A percentile compares a stretch with the other conserved stretches of the same genome.
Conservation (phyloP, 2,888 invertebrate species). For the Xestia xanthographa region DNA sequence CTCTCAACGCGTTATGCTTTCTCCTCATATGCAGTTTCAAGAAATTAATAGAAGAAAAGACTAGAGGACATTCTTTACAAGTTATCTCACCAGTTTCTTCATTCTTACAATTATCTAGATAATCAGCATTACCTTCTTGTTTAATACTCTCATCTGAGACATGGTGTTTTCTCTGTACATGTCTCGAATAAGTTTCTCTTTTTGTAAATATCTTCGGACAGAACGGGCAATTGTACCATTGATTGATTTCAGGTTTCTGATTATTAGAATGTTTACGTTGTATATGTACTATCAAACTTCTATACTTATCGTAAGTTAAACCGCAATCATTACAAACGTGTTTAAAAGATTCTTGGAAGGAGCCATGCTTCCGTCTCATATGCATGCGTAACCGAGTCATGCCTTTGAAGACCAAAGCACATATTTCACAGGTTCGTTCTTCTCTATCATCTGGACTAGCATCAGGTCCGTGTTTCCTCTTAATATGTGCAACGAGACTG, state of each 20-base stretch:
- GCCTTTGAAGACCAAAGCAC: slow-evolving; percentile 86
- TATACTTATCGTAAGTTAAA: slow-evolving; percentile 84
- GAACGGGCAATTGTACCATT: slow-evolving; percentile 84
- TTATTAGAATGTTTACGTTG: slow-evolving; percentile 81
- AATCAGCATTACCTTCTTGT: slow-evolving; percentile 45
- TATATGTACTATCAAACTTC: slow-evolving; percentile 83
- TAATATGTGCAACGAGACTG: slow-evolving; percentile 84
- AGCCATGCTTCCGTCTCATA: slow-evolving; percentile 85
- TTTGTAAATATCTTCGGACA: slow-evolving; percentile 83
- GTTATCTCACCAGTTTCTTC: slow-evolving; percentile 82
- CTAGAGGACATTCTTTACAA: slow-evolving; percentile 83
- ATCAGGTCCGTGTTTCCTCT: slow-evolving; percentile 83
- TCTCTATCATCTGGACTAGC: slow-evolving; percentile 77
- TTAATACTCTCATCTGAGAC: slow-evolving; percentile 68
- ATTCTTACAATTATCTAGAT: slow-evolving; percentile 74
- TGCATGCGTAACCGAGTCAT: slow-evolving; percentile 83
- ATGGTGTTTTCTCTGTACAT: slow-evolving; percentile 85
- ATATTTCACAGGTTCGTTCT: slow-evolving; percentile 84
- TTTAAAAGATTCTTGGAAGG: slow-evolving; percentile 82
- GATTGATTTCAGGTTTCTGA: slow-evolving; percentile 73
- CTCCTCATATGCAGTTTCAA: slow-evolving; percentile 86
- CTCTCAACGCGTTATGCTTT: slow-evolving; percentile 83
- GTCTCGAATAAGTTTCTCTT: slow-evolving; percentile 85
- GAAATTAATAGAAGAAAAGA: slow-evolving; percentile 83
- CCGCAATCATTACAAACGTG: slow-evolving; percentile 83